These are phyloP conservation scores for Diarsia dahlii DNA, from an alignment of 2,888 invertebrate species.

Conservation along the genomic window DNA sequence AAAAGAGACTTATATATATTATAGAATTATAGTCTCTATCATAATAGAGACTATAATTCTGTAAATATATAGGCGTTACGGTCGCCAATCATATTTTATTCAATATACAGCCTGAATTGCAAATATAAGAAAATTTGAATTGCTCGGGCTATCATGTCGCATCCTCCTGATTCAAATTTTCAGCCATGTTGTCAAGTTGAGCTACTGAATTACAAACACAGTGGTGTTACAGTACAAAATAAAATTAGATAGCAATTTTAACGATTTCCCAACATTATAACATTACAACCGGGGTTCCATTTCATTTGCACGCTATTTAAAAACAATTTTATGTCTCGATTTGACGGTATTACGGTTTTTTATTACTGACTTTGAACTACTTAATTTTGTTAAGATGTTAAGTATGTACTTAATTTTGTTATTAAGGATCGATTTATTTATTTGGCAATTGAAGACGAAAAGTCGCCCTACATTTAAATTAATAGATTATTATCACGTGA, in stretches of 20 bases:
- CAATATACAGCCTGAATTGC: background rate
- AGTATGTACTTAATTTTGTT: no score
- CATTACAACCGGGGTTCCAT: slow-evolving; percentile 47
- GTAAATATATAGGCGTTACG: background rate
- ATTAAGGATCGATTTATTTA: background rate
- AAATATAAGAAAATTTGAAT: background rate
- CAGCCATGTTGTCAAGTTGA: slow-evolving; percentile 15
- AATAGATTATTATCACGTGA: no score
- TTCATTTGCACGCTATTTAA: slow-evolving; percentile 57
- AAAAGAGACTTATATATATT: no score
- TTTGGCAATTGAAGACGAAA: background rate
- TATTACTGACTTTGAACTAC: slow-evolving; percentile 42
- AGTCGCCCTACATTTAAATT: no score
- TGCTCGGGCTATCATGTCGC: no score
- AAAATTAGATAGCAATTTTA: slow-evolving; percentile 66
- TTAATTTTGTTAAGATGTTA: slow-evolving; percentile 22
- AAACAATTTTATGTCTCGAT: slow-evolving; percentile 41
- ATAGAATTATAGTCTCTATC: no score
- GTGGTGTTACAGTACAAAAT: slow-evolving; percentile 60
- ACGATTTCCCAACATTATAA: slow-evolving; percentile 60
- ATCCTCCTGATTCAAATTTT: background rate
- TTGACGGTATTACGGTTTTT: slow-evolving; percentile 28
- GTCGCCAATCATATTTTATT: background rate
- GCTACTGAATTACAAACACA: slow-evolving; percentile 28
- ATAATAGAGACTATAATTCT: background rate